Percentiles rank a stretch among this genome's conserved stretches.
These are phyloP conservation scores for Danio rerio DNA, from an alignment of 2,113 vertebrate genomes.

Conservation along the genomic window GRCz12tu NC_133199.1:21952001-21952500, in stretches of 20 bases:
- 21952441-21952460: background rate
- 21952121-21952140: background rate
- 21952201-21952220: constrained; percentile 5
- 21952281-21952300: background rate
- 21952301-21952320: constrained; percentile 3
- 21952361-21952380: background rate
- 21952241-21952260: background rate
- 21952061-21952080: background rate
- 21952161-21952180: background rate
- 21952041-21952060: background rate
- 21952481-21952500: background rate
- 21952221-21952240: background rate
- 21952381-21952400: background rate
- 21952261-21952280: background rate
- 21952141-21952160: background rate
- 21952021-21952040: background rate
- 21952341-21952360: background rate
- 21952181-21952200: background rate
- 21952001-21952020: background rate
- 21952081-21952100: background rate
- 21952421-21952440: background rate
- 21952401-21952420: background rate
- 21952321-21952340: background rate
- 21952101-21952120: background rate
- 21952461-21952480: background rate